These are phyloP conservation scores for Euplagia quadripunctaria DNA, from an alignment of 2,888 invertebrate species.

Conservation along the genomic window DNA sequence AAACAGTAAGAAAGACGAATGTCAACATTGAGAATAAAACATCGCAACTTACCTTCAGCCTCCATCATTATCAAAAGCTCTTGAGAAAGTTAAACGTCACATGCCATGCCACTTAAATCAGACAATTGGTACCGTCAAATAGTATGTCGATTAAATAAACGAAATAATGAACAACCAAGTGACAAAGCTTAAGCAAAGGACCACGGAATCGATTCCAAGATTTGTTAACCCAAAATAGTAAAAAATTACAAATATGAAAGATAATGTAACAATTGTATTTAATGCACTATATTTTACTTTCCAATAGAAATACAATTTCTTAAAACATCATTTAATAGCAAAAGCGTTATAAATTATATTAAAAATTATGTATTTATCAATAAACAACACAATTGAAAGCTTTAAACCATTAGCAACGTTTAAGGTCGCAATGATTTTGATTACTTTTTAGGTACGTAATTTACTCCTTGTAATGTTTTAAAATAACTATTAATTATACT, in stretches of 20 bases:
- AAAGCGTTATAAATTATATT: constrained; percentile 43
- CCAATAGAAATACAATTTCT: constrained; percentile 16
- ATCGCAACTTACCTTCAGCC: constrained; percentile 75
- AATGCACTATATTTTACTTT: constrained; percentile 17
- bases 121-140: constrained; percentile 41
- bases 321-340: constrained; percentile 30
- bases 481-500: constrained; percentile 75
- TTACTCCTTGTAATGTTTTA: constrained; percentile 87
- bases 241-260: constrained; percentile 43
- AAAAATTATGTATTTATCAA: constrained; percentile 28
- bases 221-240: constrained; percentile 49
- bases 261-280: constrained; percentile 25
- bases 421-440: constrained; percentile 51
- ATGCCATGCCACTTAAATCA: constrained; percentile 74
- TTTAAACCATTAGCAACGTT: constrained; percentile 58
- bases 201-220: constrained; percentile 85
- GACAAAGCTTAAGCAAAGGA: constrained; percentile 61
- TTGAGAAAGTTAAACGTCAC: constrained; percentile 53
- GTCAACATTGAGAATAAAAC: constrained; percentile 54
- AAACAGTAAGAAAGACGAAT: constrained; percentile 47
- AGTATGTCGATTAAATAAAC: constrained; percentile 45
- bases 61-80: constrained; percentile 53
- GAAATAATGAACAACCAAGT: constrained; percentile 48
- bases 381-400: constrained; percentile 52
- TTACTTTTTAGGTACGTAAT: constrained; percentile 68